These are phyloP conservation scores for Drosophila nigricruria DNA, from an alignment of 2,888 invertebrate genomes.

Conservation along the genomic window DNA sequence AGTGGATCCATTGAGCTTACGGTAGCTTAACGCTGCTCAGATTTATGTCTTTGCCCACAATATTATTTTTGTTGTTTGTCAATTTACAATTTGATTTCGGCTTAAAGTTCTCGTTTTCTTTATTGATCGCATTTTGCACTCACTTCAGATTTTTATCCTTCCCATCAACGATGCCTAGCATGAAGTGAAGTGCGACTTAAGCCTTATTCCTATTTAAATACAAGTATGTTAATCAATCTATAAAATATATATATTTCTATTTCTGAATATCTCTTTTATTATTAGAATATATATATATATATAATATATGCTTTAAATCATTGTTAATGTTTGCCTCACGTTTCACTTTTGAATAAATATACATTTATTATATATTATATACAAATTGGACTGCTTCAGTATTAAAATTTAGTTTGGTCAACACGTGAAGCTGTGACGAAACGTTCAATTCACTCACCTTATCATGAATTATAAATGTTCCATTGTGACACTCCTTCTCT, in stretches of 20 bases:
- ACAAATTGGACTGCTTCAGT: background rate
- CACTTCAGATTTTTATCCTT: constrained; percentile 36
- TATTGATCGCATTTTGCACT: constrained; percentile 63
- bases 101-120: constrained; percentile 40
- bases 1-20: constrained; percentile 37
- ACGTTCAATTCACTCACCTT: constrained; percentile 27
- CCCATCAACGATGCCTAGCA: background rate
- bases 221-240: background rate
- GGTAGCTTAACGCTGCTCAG: constrained; percentile 57
- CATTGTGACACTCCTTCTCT: background rate
- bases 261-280: background rate
- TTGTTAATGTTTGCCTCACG: background rate
- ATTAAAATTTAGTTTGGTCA: constrained; percentile 25
- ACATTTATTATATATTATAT: background rate
- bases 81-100: constrained; percentile 77
- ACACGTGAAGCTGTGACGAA: constrained; percentile 49
- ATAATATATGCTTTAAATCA: too few relatives aligned
- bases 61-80: constrained; percentile 50
- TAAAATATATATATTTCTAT: background rate
- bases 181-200: background rate
- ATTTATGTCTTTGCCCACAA: constrained; percentile 71
- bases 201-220: background rate
- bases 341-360: too few relatives aligned
- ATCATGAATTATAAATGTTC: constrained; percentile 34
- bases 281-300: background rate